Evolutionary conservation across 2,797 vertebrate genomes (phyloP), one percentile per base, ranked within the genome.

Genomic region (Setipinna tenuifilis): DNA sequence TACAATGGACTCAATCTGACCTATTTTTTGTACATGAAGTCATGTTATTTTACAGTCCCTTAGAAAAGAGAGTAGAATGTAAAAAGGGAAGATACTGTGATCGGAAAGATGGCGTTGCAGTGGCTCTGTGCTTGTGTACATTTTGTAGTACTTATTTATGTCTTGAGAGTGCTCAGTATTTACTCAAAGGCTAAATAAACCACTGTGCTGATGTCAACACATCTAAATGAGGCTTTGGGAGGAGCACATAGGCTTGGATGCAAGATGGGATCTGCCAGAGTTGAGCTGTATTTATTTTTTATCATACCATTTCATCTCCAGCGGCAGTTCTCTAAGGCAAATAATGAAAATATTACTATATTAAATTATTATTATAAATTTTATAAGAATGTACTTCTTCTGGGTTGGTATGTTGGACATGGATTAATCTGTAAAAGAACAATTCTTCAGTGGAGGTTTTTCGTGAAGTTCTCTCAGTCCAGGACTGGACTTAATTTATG

Each of bases 161-260:
- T 28, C 68, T 41, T 41, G 14, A 75, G 28, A 75, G 28, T 75
- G 3, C 68, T 75, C 28, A 5, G 28, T 75, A 75, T 75, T 75
- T 75, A 75, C 68, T 75, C 16, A 17, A 41, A 19, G 68, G 68
- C 28, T 19, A 75, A 75, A 75, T 75, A 75, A 75, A 75, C 31
- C 68, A 41, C 14, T 6, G 28, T 35, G 35, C 16, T 75, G 14
- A 16, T 35, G 68, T 75, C 68, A 75, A 75, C 68, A 75, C 12
- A 19, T 65, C 28, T 16, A 75, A 75, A 41, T 28, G 68, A 19
- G 17, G 31, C 68, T 35, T 28, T 75, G 16, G 68, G 31, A 19
- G 35, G 28, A 35, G 28, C 68, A 75, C 68, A 23, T 75, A 75
- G 28, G 28, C 28, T 17, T 35, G 28, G 68, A 75, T 2, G 28